Evolutionary conservation across 2,113 vertebrate species (phyloP), one percentile per base, ranked within the genome.

Genomic region (Pontoporia blainvillei): DNA sequence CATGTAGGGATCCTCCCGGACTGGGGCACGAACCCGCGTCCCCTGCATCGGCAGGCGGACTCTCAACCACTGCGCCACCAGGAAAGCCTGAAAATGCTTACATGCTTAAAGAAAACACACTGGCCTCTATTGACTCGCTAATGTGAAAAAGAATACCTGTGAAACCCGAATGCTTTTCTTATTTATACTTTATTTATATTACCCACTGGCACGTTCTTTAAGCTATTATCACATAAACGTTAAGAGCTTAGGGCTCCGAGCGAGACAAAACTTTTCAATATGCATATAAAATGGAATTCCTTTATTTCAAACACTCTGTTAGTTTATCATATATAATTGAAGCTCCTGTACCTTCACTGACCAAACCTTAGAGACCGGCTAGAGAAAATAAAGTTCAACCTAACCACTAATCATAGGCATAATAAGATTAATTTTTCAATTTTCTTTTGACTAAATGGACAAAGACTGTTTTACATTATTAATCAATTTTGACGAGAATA

Each of bases 281-380:
- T 61, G 20, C 59, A 46, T 75, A 88, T 49, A 59, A 81, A 95
- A 72, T 36, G 8, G 11, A 92, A 85, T 71, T 94, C 23, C 72
- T 93, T 90, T 71, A 79, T 86, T 95, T 71, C 20, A 71, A 69
- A 91, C 62, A 95, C 27, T 61, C 25, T 84, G 7, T 92, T 75
- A 66, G 13, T 49, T 39, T 41, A 78, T 49, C 27, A 83, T 8
- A 52, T 41, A 29, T 46, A 84, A 52, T n/a, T 75, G n/a, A 89
- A 89, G 41, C 5, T 59, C 67, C 49, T 94, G 20, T 59, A 34
- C 23, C 49, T 89, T 89, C 46, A 44, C 6, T 81, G 49, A 59
- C 17, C 78, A 84, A 89, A 84, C 21, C 23, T 64, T 41, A 73
- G 20, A 39, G 15, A 83, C 0, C 52, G 17, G 61, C 39, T 13